Evolutionary conservation across 2,888 invertebrate species (phyloP), one percentile per base, ranked within the genome.

Genomic region (Drosophila antonietae): DNA sequence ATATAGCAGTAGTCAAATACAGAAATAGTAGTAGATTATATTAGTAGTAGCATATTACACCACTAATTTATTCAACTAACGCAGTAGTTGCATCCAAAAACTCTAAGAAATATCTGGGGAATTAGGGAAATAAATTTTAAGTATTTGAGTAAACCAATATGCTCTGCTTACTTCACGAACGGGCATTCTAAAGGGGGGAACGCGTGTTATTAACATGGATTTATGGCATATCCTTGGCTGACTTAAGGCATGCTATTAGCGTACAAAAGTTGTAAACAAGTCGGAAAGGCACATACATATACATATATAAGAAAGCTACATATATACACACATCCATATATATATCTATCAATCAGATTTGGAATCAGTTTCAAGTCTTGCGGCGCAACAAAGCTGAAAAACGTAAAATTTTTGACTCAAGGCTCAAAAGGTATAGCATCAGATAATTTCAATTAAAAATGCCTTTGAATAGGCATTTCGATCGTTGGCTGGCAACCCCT

Each of bases 361-460:
- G 47, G 47, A 49, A 23, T 69, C 57, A 67, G 65, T 59, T 53
- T 37, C 52, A 37, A 35, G 51, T 37, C 71, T 64, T 55, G 68
- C 20, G 70, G 53, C 59, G 85, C 73, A 82, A 65, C 84, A 76
- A 72, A 71, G 85, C 88, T 68, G 80, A 88, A 89, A 85, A 86
- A 81, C 82, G 75, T 68, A 68, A 81, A 79, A 71, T 67, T 74
- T 74, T 73, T 74, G 67, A 69, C 68, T 69, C 49, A 18, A 12
- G 49, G 51, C 63, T 51, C 43, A 14, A 72, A 77, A 82, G 88
- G 78, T 78, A 20, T 20, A 83, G 79, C 74, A 89, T 75, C 86
- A 73, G 83, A 88, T 88, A 85, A 87, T 89, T 87, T 87, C 87
- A 87, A 87, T 87, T 89, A 87, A 88, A 83, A 87, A 78, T 84